Percentiles rank a stretch among this genome's conserved stretches.
phyloP scores from a whole-genome alignment of 92 coral and sea anemone species.

The Porites divaricata region DNA sequence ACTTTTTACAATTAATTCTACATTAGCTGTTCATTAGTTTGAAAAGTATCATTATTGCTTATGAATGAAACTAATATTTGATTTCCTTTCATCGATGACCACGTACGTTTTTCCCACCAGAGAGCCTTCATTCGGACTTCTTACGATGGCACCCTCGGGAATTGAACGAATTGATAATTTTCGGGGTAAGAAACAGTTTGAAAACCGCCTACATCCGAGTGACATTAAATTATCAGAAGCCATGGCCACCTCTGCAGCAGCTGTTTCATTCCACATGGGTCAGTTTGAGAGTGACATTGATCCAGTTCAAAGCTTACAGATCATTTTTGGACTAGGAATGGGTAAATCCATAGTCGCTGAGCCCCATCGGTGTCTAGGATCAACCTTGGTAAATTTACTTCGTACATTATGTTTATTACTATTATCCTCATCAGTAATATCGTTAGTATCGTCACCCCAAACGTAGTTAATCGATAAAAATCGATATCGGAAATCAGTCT shows the following conservation, averaged over 20 bases:
- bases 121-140: slow-evolving; percentile 45
- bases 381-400: neutral
- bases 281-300: slow-evolving; percentile 43
- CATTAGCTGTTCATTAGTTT: no score
- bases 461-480: no score
- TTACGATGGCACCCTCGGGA: slow-evolving; percentile 68
- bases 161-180: slow-evolving; percentile 68
- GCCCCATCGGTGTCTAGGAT: slow-evolving; percentile 4
- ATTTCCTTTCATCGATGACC: neutral
- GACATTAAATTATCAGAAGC: slow-evolving; percentile 82
- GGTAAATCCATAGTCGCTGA: slow-evolving; percentile 68
- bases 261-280: slow-evolving; percentile 78
- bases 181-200: slow-evolving; percentile 60
- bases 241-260: slow-evolving; percentile 95
- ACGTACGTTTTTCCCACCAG: neutral
- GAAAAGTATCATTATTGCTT: neutral
- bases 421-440: no score
- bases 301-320: slow-evolving; percentile 72
- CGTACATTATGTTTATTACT: no score
- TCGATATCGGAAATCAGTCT: no score
- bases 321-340: slow-evolving; percentile 78
- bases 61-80: neutral
- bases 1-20: no score
- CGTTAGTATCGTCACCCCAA: no score
- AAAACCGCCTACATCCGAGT: slow-evolving; percentile 63